Conservation (phyloP, 1,140 invertebrate species). For the Whitmania pigra region DNA sequence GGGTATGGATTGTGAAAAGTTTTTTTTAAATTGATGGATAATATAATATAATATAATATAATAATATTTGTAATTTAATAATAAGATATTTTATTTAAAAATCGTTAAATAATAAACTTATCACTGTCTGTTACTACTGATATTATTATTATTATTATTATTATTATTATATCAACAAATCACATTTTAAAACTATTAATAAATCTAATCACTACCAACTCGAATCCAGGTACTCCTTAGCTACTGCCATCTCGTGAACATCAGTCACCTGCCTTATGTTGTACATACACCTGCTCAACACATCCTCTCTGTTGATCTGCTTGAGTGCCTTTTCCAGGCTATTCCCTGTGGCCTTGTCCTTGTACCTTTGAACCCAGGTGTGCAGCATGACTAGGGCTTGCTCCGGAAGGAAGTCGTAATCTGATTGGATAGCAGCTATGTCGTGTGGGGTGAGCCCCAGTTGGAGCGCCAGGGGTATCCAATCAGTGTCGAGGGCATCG, state of each 20-base stretch:
- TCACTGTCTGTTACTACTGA: too few species aligned
- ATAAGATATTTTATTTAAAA: too few species aligned
- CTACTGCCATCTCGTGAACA: slow-evolving; percentile 63
- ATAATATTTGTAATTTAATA: too few species aligned
- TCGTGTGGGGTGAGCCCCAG: slow-evolving; percentile 70
- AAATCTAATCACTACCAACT: slow-evolving; percentile 27
- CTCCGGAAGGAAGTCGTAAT: slow-evolving; percentile 69
- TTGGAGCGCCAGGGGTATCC: slow-evolving; percentile 64
- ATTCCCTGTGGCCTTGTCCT: slow-evolving; percentile 66
- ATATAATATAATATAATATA: too few species aligned
- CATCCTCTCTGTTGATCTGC: slow-evolving; percentile 77
- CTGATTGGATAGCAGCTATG: slow-evolving; percentile 73
- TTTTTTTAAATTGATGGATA: too few species aligned
- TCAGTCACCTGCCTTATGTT: slow-evolving; percentile 67
- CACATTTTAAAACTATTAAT: too few species aligned
- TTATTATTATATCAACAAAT: too few species aligned
- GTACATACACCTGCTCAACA: slow-evolving; percentile 76
- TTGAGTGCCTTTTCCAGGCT: slow-evolving; percentile 72
- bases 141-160: too few species aligned
- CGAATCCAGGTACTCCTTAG: slow-evolving; percentile 60
- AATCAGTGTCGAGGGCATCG: slow-evolving; percentile 76
- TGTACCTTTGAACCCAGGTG: slow-evolving; percentile 61
- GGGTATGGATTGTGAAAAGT: slow-evolving; percentile 13
- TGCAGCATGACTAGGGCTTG: slow-evolving; percentile 86
- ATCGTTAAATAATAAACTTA: too few species aligned